phyloP scores from a whole-genome alignment of 2,113 vertebrate genomes.

The Pachyramphus minor region DNA sequence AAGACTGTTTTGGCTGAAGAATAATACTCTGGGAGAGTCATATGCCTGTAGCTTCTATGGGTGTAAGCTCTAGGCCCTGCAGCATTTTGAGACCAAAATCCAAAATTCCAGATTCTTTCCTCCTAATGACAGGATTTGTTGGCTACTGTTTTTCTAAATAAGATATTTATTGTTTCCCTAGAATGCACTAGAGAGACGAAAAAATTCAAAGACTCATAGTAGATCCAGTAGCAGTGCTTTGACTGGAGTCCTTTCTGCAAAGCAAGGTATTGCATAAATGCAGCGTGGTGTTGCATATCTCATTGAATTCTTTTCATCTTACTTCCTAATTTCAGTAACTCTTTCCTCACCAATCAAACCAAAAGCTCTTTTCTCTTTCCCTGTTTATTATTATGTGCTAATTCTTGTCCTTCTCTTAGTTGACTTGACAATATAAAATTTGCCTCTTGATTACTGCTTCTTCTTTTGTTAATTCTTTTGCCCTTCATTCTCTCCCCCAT shows the following conservation, averaged over 20 bases:
- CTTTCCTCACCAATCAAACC: background rate
- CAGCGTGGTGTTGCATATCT: background rate
- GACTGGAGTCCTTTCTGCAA: conserved; percentile 93
- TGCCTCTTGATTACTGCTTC: background rate
- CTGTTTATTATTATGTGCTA: background rate
- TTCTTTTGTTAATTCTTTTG: background rate
- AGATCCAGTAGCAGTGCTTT: conserved; percentile 87
- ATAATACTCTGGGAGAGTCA: background rate
- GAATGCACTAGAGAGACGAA: conserved; percentile 91
- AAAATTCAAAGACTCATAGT: conserved; percentile 80
- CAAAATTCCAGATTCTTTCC: background rate
- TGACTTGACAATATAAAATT: background rate
- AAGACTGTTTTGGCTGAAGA: background rate
- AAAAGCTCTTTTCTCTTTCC: background rate
- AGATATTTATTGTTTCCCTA: conserved; percentile 62
- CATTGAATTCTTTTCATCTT: background rate
- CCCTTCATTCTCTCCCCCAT: background rate
- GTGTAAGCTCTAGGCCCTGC: background rate
- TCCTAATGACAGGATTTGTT: background rate
- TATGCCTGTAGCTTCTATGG: background rate
- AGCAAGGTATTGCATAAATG: conserved; percentile 84
- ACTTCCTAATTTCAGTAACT: background rate
- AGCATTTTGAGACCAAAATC: background rate
- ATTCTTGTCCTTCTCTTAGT: background rate
- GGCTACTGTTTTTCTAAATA: background rate